phyloP scores from a whole-genome alignment of 2,113 vertebrate genomes.

The Monarcha castaneiventris region DNA sequence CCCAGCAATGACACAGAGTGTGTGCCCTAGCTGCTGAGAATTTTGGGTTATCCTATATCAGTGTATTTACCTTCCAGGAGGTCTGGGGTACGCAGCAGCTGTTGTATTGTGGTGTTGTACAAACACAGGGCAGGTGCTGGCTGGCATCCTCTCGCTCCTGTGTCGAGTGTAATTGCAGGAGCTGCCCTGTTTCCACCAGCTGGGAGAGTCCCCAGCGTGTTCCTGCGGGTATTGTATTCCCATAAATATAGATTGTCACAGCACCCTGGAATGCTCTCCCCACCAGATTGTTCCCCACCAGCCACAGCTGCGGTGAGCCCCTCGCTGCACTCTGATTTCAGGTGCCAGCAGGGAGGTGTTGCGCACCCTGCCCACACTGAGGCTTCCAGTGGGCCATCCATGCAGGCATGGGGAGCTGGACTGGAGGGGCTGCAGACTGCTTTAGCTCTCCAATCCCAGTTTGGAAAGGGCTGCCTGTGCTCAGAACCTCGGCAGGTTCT shows the following conservation, averaged over 20 bases:
- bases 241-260: background rate
- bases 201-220: background rate
- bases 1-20: accelerated
- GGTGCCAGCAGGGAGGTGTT: background rate
- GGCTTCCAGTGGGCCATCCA: accelerated
- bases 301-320: background rate
- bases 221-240: background rate
- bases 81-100: conserved; percentile 1
- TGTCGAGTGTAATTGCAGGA: background rate
- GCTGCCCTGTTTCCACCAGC: background rate
- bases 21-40: background rate
- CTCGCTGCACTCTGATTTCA: background rate
- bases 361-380: accelerated
- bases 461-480: background rate
- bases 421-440: background rate
- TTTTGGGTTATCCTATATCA: background rate
- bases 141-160: background rate
- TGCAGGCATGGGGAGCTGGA: accelerated
- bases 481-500: background rate
- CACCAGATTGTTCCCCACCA: background rate
- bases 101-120: background rate
- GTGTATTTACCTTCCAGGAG: background rate
- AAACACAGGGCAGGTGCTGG: conserved; percentile 30
- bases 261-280: background rate
- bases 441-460: background rate